Evolutionary conservation across 53 echinoderm and acorn worm genomes (phyloP).

Genomic region (Glandiceps talaboti): DNA sequence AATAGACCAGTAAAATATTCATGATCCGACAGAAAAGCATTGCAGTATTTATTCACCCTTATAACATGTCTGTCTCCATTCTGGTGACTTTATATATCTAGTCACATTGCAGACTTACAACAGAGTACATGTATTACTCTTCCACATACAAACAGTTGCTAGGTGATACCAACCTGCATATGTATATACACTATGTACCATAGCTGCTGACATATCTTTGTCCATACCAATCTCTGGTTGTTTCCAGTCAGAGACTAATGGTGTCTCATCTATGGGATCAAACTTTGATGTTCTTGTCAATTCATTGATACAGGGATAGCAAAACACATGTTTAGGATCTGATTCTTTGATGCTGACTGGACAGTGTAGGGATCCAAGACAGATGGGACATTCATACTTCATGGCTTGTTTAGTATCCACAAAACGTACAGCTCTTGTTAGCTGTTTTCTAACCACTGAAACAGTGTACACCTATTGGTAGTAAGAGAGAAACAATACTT

Average conservation of each 20-base stretch:
- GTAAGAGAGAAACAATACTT: too few relatives aligned
- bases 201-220: slow-evolving; percentile 51
- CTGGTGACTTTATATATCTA: not conserved
- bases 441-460: slow-evolving; percentile 49
- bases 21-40: too few relatives aligned
- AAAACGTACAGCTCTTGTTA: slow-evolving; percentile 36
- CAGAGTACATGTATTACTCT: not conserved
- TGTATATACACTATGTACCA: slow-evolving; percentile 43
- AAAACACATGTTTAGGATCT: slow-evolving; percentile 80
- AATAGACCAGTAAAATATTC: too few relatives aligned
- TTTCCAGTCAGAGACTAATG: slow-evolving; percentile 68
- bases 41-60: too few relatives aligned
- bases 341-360: slow-evolving; percentile 68
- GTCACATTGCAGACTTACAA: not conserved
- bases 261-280: slow-evolving; percentile 80
- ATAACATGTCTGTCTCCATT: not conserved
- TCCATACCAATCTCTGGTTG: slow-evolving; percentile 47
- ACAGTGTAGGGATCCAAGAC: slow-evolving; percentile 55
- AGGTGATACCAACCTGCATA: slow-evolving; percentile 37
- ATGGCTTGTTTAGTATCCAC: slow-evolving; percentile 33
- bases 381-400: slow-evolving; percentile 72
- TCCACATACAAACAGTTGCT: not conserved
- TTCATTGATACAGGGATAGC: slow-evolving; percentile 74
- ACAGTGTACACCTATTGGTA: slow-evolving; percentile 53
- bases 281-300: slow-evolving; percentile 83